These are phyloP conservation scores for Etia nguti DNA, from an alignment of 2,113 vertebrate genomes.

Conservation along the genomic window DNA sequence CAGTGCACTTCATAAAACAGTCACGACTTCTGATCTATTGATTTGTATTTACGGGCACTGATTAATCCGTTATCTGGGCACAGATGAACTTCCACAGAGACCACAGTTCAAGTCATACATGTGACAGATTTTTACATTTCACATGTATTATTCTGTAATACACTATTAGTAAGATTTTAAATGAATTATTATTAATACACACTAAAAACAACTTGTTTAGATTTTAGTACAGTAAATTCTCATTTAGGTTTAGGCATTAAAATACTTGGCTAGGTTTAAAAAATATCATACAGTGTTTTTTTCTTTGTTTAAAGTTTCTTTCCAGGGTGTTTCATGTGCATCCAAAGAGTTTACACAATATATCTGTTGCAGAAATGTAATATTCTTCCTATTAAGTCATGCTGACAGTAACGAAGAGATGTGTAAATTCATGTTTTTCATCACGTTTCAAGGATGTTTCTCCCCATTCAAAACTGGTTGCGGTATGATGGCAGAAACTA, in stretches of 20 bases:
- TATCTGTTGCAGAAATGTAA: accelerated
- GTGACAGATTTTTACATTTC: not conserved
- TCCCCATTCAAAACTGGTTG: not conserved
- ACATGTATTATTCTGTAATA: not conserved
- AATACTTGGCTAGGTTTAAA: not conserved
- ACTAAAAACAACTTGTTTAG: not conserved
- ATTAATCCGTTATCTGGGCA: accelerated
- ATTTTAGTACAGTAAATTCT: not conserved
- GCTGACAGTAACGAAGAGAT: not conserved
- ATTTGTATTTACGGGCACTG: not conserved
- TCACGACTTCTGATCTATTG: not conserved
- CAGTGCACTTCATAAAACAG: not conserved
- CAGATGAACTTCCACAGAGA: not conserved
- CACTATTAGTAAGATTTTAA: not conserved
- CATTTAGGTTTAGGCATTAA: not conserved
- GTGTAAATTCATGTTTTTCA: accelerated
- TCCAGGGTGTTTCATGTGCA: accelerated
- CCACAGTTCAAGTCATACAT: not conserved
- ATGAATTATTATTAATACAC: not conserved
- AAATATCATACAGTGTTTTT: not conserved
- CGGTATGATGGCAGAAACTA: too few species aligned
- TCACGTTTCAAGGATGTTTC: not conserved
- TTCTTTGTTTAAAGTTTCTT: not conserved
- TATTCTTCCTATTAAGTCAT: accelerated
- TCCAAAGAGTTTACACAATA: not conserved